Base-by-base conservation (phyloP, 2,113 vertebrate species). In the Alosa alosa region DNA sequence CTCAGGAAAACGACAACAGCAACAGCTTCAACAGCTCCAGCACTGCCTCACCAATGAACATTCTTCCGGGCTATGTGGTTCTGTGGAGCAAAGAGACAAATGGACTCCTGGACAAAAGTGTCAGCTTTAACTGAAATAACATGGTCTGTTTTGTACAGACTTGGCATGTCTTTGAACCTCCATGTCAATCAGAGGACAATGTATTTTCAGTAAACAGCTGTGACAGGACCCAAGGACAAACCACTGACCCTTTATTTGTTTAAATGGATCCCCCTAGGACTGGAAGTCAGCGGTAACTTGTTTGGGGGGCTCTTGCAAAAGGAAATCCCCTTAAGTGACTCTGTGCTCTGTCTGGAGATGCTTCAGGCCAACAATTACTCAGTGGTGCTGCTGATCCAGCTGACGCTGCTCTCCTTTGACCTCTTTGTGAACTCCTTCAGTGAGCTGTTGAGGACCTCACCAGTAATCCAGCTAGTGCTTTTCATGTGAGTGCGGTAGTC, bases 341-440 rank as follows among this genome's bases (percentile, higher is more conserved):
- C 72, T 4, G 72, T 36, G 25, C 72, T 78, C 49, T 86, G 89
- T 85, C n/a, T 85, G 72, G 90, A 91, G 91, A 96, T 96, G 94
- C 97, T 99, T 0, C 97, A 98, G 85, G 94, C 96, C 86, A 96
- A 94, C 86, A 98, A 96, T 93, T 99, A 99, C 92, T 96, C 96
- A 88, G 93, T 99, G 93, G 97, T 99, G 89, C 93, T 99, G 10
- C 92, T 96, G 84, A 91, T 99, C 87, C 98, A 99, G 92, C 96
- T 97, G 89, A 92, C 96, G 39, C 93, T 99, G 89, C 95, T 99
- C n/a, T 93, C 94, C 91, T 98, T 96, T 0, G 98, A 99, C 92
- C 95, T 99, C 13, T 96, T 98, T 0, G 97, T 98, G 87, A 99
- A 99, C 89, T 96, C 98, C 84, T 99, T 98, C 94, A 97, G 97